Evolutionary conservation across 2,113 vertebrate species (phyloP).

Genomic region (Microcebus griseorufus): DNA sequence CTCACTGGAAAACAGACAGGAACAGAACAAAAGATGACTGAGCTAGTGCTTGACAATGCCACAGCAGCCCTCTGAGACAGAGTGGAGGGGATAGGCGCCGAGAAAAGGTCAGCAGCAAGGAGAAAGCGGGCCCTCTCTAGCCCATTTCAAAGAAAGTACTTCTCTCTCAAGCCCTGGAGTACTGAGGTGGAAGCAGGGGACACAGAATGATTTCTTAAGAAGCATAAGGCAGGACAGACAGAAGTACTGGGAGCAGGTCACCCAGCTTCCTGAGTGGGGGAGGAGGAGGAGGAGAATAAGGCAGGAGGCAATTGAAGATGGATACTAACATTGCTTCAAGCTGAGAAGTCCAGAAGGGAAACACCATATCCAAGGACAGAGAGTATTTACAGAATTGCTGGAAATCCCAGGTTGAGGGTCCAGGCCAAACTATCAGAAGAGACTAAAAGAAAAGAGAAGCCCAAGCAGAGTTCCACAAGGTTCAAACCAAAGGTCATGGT

Average conservation of each 20-base stretch:
- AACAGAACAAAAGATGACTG: background rate
- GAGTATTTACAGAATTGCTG: slow-evolving; percentile 43
- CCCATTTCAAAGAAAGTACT: background rate
- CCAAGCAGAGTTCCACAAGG: background rate
- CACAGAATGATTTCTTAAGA: background rate
- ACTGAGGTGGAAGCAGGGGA: background rate
- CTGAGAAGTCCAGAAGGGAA: slow-evolving; percentile 42
- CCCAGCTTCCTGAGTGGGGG: background rate
- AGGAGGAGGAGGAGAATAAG: background rate
- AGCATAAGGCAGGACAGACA: background rate
- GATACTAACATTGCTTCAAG: background rate
- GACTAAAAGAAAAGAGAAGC: slow-evolving; percentile 25
- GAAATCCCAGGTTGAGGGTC: slow-evolving; percentile 35
- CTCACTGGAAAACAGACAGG: slow-evolving; percentile 36
- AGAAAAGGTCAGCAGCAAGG: slow-evolving; percentile 19
- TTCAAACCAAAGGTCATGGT: slow-evolving; percentile 55
- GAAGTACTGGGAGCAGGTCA: background rate
- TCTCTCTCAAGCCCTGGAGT: background rate
- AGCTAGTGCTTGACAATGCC: background rate
- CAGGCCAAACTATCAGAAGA: slow-evolving; percentile 12
- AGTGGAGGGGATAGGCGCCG: background rate
- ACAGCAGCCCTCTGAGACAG: background rate
- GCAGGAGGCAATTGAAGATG: background rate
- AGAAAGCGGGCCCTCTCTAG: background rate
- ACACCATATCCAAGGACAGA: slow-evolving; percentile 62